Evolutionary conservation across 2,113 vertebrate species (phyloP).

Genomic region (Shinisaurus crocodilurus): DNA sequence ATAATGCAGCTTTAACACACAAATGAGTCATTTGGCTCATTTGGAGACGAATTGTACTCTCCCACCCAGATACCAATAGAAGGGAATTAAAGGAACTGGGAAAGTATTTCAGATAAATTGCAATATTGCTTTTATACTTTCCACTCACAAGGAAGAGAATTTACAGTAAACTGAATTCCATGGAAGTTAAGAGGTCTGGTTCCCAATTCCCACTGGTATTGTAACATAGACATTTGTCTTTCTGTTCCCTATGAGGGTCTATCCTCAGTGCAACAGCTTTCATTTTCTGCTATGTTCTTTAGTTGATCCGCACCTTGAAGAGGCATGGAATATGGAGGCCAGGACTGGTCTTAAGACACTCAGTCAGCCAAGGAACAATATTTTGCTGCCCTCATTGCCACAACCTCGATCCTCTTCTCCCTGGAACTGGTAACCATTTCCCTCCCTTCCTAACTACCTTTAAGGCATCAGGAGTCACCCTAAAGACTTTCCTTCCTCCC

Average conservation of each 20-base stretch:
- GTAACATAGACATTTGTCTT: neutral
- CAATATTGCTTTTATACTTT: conserved; percentile 36
- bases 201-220: neutral
- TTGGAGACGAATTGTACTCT: conserved; percentile 40
- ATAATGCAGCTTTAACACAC: conserved; percentile 23
- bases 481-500: too few relatives aligned
- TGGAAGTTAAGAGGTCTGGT: neutral
- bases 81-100: conserved; percentile 14
- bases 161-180: neutral
- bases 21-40: conserved; percentile 37
- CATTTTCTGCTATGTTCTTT: neutral
- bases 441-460: neutral
- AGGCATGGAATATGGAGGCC: neutral
- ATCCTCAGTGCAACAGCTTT: neutral
- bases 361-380: neutral
- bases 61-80: fast-evolving
- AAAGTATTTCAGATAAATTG: conserved; percentile 40
- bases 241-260: neutral
- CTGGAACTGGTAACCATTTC: neutral
- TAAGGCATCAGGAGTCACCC: neutral
- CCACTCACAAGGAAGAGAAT: conserved; percentile 8
- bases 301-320: neutral
- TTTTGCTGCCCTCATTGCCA: neutral
- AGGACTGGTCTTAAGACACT: neutral
- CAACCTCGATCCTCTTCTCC: too few relatives aligned